Evolutionary conservation across 2,888 invertebrate genomes (phyloP).

Genomic region (Noctua pronuba): DNA sequence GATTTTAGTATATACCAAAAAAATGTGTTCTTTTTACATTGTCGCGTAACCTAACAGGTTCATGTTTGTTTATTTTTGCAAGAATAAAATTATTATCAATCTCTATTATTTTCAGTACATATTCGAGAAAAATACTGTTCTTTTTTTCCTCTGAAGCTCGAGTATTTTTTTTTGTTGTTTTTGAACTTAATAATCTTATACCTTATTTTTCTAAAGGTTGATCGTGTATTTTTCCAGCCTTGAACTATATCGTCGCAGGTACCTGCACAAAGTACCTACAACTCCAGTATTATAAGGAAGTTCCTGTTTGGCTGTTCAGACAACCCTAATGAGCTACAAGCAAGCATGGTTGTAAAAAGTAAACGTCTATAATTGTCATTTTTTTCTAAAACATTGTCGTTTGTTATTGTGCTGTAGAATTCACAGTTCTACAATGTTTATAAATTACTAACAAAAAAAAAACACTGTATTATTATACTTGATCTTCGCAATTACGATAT

Average conservation of each 20-base stretch:
- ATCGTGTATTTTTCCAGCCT: background rate
- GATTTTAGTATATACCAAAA: background rate
- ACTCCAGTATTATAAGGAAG: slow-evolving; percentile 1
- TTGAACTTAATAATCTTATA: background rate
- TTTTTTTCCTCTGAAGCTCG: background rate
- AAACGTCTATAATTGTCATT: slow-evolving; percentile 45
- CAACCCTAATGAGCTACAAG: slow-evolving; percentile 31
- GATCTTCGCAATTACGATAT: slow-evolving; percentile 19
- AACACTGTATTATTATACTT: slow-evolving; percentile 8
- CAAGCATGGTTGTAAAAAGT: slow-evolving; percentile 32
- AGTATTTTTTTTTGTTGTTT: background rate
- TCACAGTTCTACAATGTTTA: slow-evolving; percentile 16
- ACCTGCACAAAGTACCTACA: background rate
- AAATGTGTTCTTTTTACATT: background rate
- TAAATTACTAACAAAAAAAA: background rate
- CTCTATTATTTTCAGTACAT: background rate
- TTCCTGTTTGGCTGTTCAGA: background rate
- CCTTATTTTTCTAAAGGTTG: background rate
- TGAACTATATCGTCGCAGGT: background rate
- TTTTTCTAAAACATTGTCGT: slow-evolving; percentile 37
- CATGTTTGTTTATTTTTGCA: background rate
- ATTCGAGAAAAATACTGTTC: background rate
- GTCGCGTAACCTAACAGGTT: background rate
- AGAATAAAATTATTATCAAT: background rate
- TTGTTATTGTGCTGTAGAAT: slow-evolving; percentile 41